Base-by-base conservation (phyloP, 2,797 vertebrate species). In the Uromys caudimaculatus region DNA sequence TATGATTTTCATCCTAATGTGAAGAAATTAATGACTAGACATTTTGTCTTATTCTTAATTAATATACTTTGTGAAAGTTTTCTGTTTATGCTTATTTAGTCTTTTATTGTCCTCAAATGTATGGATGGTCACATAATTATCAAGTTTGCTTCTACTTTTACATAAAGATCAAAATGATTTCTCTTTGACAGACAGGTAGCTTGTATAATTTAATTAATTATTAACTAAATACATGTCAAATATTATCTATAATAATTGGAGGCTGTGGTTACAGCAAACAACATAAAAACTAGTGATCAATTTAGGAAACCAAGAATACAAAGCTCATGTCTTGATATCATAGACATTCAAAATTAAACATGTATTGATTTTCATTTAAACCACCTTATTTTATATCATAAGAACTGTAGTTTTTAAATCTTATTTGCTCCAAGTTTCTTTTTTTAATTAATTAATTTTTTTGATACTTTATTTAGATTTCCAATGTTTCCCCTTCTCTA, bases 281-380 rank as follows among this genome's bases (percentile, higher is more conserved):
- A 21, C 35, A 29, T 44, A 95, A 84, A 27, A 77, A 11, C n/a
- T 79, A 76, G 2, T 83, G 95, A 95, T 60, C 73, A 76, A 23
- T 62, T 77, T 93, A 67, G 75, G 9, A 3, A 44, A 50, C 9
- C 38, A 82, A 4, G 54, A 79, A 54, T 24, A 67, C 44, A 67
- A 81, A n/a, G 5, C 10, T 67, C 38, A 77, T 5, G 71, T 73
- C 8, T 90, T 17, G 38, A 9, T 14, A 47, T 86, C 86, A 38
- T 44, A 78, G 79, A 50, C 13, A 32, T 73, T 67, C 75, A 95
- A 85, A 88, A 44, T 58, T 86, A 92, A 94, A 58, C n/a, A 52
- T 41, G 6, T 50, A 6, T 16, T 78, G 27, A 78, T 79, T 91
- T 94, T 73, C 0, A 60, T 62, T 91, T 75, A 50, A 27, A 77